Conservation (phyloP, 2,888 invertebrate genomes). For the Podabrus alpinus region DNA sequence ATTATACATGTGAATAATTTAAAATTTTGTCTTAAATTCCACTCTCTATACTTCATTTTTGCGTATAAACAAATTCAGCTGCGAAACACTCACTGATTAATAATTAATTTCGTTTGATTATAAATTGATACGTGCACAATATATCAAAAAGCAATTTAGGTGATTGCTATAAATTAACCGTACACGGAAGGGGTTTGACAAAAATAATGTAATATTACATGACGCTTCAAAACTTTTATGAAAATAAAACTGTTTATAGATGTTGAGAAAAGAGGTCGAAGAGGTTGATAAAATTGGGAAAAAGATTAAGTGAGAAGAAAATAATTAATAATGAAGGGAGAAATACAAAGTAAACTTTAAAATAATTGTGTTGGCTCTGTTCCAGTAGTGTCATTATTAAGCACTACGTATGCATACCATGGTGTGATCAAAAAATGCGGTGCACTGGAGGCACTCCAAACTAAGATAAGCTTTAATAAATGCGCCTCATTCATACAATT, state of each 20-base stretch:
- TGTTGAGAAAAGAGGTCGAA: background rate
- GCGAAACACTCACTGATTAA: background rate
- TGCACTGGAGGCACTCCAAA: background rate
- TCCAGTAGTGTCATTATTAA: background rate
- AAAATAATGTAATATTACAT: background rate
- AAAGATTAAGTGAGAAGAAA: background rate
- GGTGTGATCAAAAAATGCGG: background rate
- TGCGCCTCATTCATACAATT: background rate
- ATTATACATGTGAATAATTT: too few species aligned
- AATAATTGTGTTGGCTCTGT: background rate
- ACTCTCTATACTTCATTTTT: too few species aligned
- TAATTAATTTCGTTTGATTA: background rate
- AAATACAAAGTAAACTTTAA: background rate
- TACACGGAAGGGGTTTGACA: background rate
- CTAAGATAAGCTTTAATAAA: background rate
- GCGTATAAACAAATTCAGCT: background rate
- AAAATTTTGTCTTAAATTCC: too few species aligned
- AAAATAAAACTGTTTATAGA: background rate
- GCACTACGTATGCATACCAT: background rate
- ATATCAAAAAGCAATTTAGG: background rate
- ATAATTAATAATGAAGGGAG: background rate
- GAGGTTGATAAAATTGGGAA: background rate
- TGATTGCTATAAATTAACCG: background rate
- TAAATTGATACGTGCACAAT: background rate
- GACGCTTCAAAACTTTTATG: too few species aligned